phyloP scores from a whole-genome alignment of 2,113 vertebrate genomes.

The Ivindomyrus marchei region DNA sequence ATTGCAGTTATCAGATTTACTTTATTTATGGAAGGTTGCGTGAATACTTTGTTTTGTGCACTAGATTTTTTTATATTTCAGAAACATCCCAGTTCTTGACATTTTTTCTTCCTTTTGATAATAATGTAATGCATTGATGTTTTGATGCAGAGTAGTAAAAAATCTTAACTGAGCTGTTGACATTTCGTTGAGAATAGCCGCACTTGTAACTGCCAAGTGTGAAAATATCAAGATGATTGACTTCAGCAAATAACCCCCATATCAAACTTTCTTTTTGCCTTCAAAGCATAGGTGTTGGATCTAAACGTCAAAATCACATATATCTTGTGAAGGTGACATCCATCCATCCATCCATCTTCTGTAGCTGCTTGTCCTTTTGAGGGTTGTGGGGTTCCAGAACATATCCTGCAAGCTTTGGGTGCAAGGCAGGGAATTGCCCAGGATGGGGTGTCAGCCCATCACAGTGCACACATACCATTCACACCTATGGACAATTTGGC shows the following conservation, averaged over 20 bases:
- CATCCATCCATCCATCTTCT: background rate
- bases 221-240: background rate
- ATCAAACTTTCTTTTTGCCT: background rate
- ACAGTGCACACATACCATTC: background rate
- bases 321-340: background rate
- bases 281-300: background rate
- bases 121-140: background rate
- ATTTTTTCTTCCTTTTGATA: background rate
- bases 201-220: background rate
- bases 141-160: background rate
- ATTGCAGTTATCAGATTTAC: background rate
- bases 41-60: background rate
- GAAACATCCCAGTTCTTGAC: background rate
- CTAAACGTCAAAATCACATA: background rate
- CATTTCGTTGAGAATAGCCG: background rate
- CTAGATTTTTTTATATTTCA: background rate
- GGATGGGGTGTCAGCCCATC: background rate
- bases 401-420: background rate
- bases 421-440: background rate
- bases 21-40: background rate
- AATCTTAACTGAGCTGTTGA: background rate
- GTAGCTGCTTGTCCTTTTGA: background rate
- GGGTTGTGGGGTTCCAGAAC: background rate
- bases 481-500: background rate
- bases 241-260: background rate